These are phyloP conservation scores for Chaenogobius annularis DNA, from an alignment of 2,113 vertebrate species.

Conservation along the genomic window DNA sequence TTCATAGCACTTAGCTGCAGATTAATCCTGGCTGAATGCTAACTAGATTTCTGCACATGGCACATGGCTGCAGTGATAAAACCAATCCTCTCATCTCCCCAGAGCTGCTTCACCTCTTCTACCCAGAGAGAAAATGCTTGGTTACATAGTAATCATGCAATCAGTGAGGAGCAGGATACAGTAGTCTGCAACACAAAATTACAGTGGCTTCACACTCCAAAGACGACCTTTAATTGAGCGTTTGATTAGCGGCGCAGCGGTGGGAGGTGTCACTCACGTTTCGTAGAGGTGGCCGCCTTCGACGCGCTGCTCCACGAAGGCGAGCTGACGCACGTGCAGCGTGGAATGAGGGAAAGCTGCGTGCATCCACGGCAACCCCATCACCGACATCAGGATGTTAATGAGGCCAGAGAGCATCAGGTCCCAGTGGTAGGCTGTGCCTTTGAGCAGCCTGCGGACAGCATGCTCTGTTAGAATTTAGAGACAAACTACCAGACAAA, in stretches of 20 bases:
- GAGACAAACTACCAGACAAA: not conserved
- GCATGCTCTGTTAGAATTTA: not conserved
- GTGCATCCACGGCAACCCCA: slow-evolving; percentile 97
- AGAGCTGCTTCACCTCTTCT: slow-evolving; percentile 41
- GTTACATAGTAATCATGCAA: slow-evolving; percentile 52
- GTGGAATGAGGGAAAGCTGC: slow-evolving; percentile 96
- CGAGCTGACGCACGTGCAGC: slow-evolving; percentile 92
- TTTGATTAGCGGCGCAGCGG: slow-evolving; percentile 29
- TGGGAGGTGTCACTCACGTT: slow-evolving; percentile 83
- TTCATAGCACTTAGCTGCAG: slow-evolving; percentile 18
- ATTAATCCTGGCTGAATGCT: slow-evolving; percentile 23
- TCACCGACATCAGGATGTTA: slow-evolving; percentile 91
- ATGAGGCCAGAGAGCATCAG: slow-evolving; percentile 93
- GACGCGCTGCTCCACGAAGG: slow-evolving; percentile 93
- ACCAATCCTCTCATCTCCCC: slow-evolving; percentile 38
- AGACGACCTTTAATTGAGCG: slow-evolving; percentile 48
- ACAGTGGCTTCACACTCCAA: slow-evolving; percentile 29
- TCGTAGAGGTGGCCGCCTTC: slow-evolving; percentile 96
- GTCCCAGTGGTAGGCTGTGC: slow-evolving; percentile 98
- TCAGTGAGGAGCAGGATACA: slow-evolving; percentile 43
- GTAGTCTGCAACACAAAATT: slow-evolving; percentile 40
- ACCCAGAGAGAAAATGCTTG: slow-evolving; percentile 30
- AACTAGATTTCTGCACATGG: slow-evolving; percentile 22
- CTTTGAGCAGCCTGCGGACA: slow-evolving; percentile 88
- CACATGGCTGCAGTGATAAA: slow-evolving; percentile 22